Evolutionary conservation across 2,888 invertebrate species (phyloP).

Genomic region (Liodrosophila aerea): DNA sequence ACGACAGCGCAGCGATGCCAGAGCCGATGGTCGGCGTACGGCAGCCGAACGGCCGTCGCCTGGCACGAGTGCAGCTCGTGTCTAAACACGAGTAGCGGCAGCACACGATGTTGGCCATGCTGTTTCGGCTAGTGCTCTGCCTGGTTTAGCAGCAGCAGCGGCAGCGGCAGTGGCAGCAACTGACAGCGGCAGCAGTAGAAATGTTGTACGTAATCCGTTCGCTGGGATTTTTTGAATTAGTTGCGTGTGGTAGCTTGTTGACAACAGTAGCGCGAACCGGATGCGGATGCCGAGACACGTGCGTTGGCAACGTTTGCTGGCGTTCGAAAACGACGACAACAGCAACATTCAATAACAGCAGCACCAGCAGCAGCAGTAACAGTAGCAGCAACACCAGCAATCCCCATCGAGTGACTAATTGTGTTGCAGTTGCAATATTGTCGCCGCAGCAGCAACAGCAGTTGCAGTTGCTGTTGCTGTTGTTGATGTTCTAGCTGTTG

Average conservation of each 20-base stretch:
- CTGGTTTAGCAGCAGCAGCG: conserved; percentile 12
- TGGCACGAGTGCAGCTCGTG: neutral
- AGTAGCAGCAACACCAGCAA: neutral
- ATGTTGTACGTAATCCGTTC: conserved; percentile 76
- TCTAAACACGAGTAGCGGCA: neutral
- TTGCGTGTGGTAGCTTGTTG: conserved; percentile 80
- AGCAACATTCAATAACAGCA: conserved; percentile 1
- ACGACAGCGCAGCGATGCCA: neutral
- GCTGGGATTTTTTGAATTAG: conserved; percentile 78
- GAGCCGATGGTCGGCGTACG: no score
- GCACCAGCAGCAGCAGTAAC: conserved; percentile 5
- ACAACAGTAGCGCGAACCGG: conserved; percentile 79
- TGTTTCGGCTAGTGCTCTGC: conserved; percentile 8
- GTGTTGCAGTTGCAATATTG: conserved; percentile 13
- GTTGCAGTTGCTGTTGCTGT: conserved; percentile 4
- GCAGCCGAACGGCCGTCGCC: neutral
- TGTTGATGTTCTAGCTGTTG: conserved; percentile 29
- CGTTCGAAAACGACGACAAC: conserved; percentile 11
- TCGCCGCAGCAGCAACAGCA: neutral
- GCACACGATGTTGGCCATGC: conserved; percentile 5
- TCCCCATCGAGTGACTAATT: neutral
- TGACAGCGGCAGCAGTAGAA: conserved; percentile 25
- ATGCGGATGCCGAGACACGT: conserved; percentile 69
- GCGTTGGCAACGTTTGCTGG: conserved; percentile 30
- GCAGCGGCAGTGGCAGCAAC: conserved; percentile 25